These are phyloP conservation scores for Ptychobarbus kaznakovi DNA, from an alignment of 2,797 vertebrate genomes.

Conservation along the genomic window DNA sequence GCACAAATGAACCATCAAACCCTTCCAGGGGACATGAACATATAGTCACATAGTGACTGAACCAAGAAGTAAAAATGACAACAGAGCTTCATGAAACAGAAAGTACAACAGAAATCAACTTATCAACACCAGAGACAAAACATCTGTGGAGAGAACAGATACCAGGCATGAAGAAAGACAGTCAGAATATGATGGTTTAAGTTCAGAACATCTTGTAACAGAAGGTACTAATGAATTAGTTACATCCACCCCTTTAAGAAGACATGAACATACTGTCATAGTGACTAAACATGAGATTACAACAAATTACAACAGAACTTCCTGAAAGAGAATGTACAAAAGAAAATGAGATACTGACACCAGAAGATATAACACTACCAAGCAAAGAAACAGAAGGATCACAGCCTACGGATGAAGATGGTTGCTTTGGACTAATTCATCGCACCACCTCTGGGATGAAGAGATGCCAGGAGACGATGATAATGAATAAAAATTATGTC, in stretches of 20 bases:
- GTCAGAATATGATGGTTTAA: not conserved
- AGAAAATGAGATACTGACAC: not conserved
- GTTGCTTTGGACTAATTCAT: conserved; percentile 47
- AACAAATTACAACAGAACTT: not conserved
- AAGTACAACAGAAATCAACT: not conserved
- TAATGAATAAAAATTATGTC: not conserved
- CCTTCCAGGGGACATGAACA: too few species aligned
- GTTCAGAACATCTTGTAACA: not conserved
- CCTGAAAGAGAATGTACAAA: conserved; percentile 14
- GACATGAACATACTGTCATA: not conserved
- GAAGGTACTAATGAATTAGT: not conserved
- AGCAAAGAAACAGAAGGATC: not conserved
- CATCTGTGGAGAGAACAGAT: not conserved
- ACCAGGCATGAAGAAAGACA: not conserved
- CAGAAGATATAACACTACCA: not conserved
- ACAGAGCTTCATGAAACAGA: conserved; percentile 22
- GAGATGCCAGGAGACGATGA: conserved; percentile 36
- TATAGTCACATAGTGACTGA: too few species aligned
- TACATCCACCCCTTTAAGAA: not conserved
- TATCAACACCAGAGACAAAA: not conserved
- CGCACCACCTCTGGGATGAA: conserved; percentile 27
- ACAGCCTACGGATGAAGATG: not conserved
- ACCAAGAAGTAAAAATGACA: not conserved
- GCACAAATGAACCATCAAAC: not conserved
- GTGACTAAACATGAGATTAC: not conserved